phyloP scores from a whole-genome alignment of 2,797 vertebrate species.

The Sebastes jordani region DNA sequence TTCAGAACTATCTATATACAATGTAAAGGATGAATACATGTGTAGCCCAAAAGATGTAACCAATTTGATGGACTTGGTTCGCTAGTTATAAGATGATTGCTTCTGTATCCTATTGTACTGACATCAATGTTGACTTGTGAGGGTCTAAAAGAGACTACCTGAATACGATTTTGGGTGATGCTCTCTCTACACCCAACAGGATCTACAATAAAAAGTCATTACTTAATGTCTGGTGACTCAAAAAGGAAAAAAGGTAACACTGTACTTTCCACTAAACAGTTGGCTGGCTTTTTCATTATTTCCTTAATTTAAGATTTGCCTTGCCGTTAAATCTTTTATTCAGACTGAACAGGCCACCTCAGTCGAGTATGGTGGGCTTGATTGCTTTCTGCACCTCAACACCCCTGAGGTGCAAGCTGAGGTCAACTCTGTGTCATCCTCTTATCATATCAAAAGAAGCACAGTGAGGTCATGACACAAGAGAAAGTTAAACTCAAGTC shows the following conservation, averaged over 20 bases:
- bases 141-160: background rate
- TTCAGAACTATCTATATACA: background rate
- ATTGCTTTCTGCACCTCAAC: constrained; percentile 45
- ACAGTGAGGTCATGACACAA: constrained; percentile 6
- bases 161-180: background rate
- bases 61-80: background rate
- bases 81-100: background rate
- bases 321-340: constrained; percentile 16
- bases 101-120: background rate
- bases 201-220: background rate
- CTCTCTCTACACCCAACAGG: background rate
- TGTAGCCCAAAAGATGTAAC: background rate
- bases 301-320: constrained; percentile 8
- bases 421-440: constrained; percentile 28
- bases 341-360: background rate
- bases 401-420: background rate
- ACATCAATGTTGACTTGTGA: background rate
- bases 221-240: background rate
- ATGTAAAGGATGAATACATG: background rate
- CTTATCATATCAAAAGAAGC: constrained; percentile 44
- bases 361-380: constrained; percentile 18
- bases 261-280: background rate
- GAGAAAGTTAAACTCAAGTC: constrained; percentile 26
- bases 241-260: background rate
- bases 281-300: constrained; percentile 21